Base-by-base conservation (phyloP, 2,888 invertebrate genomes). In the Apocheima hispidaria region DNA sequence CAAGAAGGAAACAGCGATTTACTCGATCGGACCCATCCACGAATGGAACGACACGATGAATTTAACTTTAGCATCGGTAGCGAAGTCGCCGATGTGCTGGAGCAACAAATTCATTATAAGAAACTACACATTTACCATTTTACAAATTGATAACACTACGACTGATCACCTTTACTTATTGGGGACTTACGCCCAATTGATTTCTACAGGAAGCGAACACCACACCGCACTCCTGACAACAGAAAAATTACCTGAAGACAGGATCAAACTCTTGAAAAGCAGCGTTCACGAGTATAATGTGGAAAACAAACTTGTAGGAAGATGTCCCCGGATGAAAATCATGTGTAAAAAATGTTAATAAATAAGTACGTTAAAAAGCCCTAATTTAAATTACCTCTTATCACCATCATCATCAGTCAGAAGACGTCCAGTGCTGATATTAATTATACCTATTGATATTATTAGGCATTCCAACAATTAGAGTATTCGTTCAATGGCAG, bases 81-180 rank as follows among this genome's bases (percentile, higher is more conserved):
- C n/a, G n/a, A 21, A 41, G n/a, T 23, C 41, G 21, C 41, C 41
- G 10, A 6, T 41, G 10, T 41, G 41, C n/a, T 41, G 41, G 41
- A n/a, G 12, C n/a, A 16, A n/a, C 4, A 21, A 21, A n/a, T 12
- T n/a, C 23, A 21, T 14, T 5, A 12, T 41, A 5, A 41, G 21
- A 20, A 41, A 41, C 23, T 41, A 41, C 23, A 23, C 41, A 2
- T 41, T 41, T 9, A 14, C 14, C 2, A n/a, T 41, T 4, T 16
- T 41, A n/a, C n/a, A 21, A 6, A 23, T 41, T 12, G 41, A 41
- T 2, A 41, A n/a, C n/a, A n/a, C 4, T 0, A 23, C 23, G 1
- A 30, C 10, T 30, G 10, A 7, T 3, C 12, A 41, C 5, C 41
- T 41, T 12, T 41, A 23, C 23, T 2, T 41, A n/a, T 6, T 41